Evolutionary conservation across 2,888 invertebrate genomes (phyloP).

Genomic region (Timema cristinae): DNA sequence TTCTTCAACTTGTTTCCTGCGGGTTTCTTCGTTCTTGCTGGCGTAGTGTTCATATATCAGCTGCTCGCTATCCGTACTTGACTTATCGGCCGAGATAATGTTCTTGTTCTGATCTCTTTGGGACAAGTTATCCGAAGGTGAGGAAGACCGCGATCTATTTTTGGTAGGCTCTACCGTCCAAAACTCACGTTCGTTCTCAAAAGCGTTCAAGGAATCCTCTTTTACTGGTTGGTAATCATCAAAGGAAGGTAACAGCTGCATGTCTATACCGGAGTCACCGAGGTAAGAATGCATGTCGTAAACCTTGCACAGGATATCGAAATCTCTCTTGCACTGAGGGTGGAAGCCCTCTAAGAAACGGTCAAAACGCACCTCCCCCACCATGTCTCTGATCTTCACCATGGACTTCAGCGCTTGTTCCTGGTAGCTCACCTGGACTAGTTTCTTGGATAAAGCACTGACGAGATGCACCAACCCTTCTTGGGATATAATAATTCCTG

Average conservation of each 20-base stretch:
- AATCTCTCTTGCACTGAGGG: slow-evolving; percentile 51
- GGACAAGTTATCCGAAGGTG: slow-evolving; percentile 16
- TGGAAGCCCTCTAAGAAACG: slow-evolving; percentile 47
- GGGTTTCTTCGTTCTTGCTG: neutral
- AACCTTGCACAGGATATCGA: slow-evolving; percentile 58
- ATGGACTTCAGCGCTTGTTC: slow-evolving; percentile 65
- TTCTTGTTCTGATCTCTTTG: slow-evolving; percentile 21
- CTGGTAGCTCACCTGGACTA: slow-evolving; percentile 52
- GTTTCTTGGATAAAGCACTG: slow-evolving; percentile 45
- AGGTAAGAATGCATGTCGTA: slow-evolving; percentile 46
- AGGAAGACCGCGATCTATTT: slow-evolving; percentile 7
- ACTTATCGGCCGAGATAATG: slow-evolving; percentile 15
- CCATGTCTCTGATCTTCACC: slow-evolving; percentile 62
- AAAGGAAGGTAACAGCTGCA: slow-evolving; percentile 30
- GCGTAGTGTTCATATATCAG: slow-evolving; percentile 14
- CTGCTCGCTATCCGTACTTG: slow-evolving; percentile 17
- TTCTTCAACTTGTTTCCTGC: neutral
- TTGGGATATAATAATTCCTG: slow-evolving; percentile 32
- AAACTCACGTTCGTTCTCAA: slow-evolving; percentile 17
- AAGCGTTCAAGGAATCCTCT: slow-evolving; percentile 10
- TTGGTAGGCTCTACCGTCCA: slow-evolving; percentile 24
- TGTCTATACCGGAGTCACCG: slow-evolving; percentile 38
- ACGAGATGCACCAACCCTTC: slow-evolving; percentile 42
- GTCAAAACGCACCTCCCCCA: slow-evolving; percentile 64
- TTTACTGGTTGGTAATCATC: neutral